These are phyloP conservation scores for Forpus xanthops DNA, from an alignment of 2,797 vertebrate genomes.

Conservation along the genomic window DNA sequence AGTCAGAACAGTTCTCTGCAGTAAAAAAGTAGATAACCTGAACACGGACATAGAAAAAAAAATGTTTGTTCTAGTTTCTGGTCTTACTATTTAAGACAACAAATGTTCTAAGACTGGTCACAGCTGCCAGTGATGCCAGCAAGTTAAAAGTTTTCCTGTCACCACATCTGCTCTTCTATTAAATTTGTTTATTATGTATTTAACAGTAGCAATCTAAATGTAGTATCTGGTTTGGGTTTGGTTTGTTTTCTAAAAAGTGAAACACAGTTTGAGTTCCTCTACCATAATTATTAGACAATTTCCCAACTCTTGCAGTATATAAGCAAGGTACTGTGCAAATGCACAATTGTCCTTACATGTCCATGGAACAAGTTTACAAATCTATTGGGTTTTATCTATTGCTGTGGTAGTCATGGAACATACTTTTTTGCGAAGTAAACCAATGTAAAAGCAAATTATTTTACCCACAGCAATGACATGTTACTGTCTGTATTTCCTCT, in stretches of 20 bases:
- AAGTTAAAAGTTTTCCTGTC: neutral
- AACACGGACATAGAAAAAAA: neutral
- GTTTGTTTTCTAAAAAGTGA: neutral
- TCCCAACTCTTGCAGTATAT: neutral
- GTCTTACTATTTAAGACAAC: neutral
- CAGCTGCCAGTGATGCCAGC: neutral
- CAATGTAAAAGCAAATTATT: neutral
- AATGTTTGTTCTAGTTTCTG: neutral
- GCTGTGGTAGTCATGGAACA: neutral
- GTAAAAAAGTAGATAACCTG: neutral
- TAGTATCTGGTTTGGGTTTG: neutral
- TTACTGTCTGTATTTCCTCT: slow-evolving; percentile 7
- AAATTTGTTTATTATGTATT: neutral
- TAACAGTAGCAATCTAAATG: neutral
- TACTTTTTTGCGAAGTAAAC: neutral
- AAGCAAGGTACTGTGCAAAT: neutral
- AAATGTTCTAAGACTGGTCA: neutral
- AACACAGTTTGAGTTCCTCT: neutral
- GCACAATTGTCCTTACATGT: neutral
- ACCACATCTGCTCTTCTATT: neutral
- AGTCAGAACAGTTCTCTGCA: neutral
- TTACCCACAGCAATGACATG: neutral
- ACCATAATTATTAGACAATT: neutral
- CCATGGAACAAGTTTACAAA: neutral
- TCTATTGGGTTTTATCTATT: neutral